phyloP scores from a whole-genome alignment of 1,140 invertebrate genomes.

The Popillia japonica region DNA sequence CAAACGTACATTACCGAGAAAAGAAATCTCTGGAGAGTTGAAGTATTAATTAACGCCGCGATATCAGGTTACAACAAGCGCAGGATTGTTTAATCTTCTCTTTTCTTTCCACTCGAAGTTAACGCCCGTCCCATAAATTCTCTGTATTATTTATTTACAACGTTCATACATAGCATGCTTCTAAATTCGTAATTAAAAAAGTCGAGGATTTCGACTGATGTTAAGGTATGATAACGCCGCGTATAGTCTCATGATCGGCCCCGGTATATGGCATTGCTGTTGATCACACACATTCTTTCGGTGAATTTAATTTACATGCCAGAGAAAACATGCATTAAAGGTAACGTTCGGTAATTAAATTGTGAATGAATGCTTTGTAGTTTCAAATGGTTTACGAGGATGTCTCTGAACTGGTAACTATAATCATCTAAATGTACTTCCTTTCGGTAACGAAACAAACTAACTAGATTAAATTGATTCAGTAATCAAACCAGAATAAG shows the following conservation, averaged over 20 bases:
- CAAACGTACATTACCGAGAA: background rate
- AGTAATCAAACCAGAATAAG: no score
- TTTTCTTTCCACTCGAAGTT: conserved; percentile 13
- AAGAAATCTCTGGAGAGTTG: background rate
- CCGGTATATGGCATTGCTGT: conserved; percentile 1
- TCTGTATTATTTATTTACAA: conserved; percentile 34
- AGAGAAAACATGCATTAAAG: conserved; percentile 27
- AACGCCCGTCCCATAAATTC: conserved; percentile 31
- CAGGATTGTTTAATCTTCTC: conserved; percentile 31
- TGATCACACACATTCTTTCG: conserved; percentile 34
- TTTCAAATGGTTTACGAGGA: background rate
- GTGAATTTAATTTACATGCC: conserved; percentile 35
- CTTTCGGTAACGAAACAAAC: no score
- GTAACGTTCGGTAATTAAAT: conserved; percentile 32
- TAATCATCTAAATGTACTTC: no score
- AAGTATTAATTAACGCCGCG: conserved; percentile 27
- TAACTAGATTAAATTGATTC: no score
- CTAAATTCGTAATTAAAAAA: conserved; percentile 35
- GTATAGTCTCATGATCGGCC: background rate
- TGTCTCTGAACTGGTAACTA: no score
- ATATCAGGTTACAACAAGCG: conserved; percentile 20
- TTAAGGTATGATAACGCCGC: conserved; percentile 6
- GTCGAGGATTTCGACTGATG: conserved; percentile 29
- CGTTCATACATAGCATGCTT: conserved; percentile 12
- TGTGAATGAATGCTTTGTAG: conserved; percentile 27